Percentiles rank a stretch among this genome's conserved stretches.
Conservation (phyloP, 2,797 vertebrate genomes). For the Phaenicophaeus curvirostris region DNA sequence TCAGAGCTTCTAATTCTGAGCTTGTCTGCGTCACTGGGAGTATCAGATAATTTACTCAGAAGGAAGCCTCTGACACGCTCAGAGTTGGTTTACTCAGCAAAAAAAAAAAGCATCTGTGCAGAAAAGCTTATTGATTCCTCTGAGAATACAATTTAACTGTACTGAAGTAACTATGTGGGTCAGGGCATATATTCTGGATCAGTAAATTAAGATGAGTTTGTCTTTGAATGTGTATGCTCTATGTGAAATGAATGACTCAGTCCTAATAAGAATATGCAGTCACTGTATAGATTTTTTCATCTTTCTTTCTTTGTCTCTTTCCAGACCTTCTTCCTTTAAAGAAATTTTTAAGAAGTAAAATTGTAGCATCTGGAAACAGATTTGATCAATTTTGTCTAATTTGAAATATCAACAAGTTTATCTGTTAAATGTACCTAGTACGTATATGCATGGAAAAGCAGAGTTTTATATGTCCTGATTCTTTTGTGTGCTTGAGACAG, state of each 20-base stretch:
- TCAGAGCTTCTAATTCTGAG: conserved; percentile 46
- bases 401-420: background rate
- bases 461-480: background rate
- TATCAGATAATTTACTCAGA: conserved; percentile 1
- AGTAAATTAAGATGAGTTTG: background rate
- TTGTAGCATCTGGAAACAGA: background rate
- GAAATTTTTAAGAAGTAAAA: background rate
- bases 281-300: background rate
- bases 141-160: background rate
- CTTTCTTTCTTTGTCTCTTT: background rate
- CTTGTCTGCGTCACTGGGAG: conserved; percentile 2
- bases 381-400: background rate
- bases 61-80: background rate
- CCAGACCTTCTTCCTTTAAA: background rate
- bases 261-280: background rate
- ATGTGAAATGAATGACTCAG: background rate
- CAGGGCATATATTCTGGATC: background rate
- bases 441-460: background rate
- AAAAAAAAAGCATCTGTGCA: background rate
- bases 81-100: conserved; percentile 38
- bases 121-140: background rate
- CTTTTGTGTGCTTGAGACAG: background rate
- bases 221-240: background rate
- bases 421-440: background rate
- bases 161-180: background rate